A percentile compares a stretch with the other conserved stretches of the same genome.
These are phyloP conservation scores for Calidris pygmaea DNA, from an alignment of 2,113 vertebrate genomes.

Conservation along the genomic window DNA sequence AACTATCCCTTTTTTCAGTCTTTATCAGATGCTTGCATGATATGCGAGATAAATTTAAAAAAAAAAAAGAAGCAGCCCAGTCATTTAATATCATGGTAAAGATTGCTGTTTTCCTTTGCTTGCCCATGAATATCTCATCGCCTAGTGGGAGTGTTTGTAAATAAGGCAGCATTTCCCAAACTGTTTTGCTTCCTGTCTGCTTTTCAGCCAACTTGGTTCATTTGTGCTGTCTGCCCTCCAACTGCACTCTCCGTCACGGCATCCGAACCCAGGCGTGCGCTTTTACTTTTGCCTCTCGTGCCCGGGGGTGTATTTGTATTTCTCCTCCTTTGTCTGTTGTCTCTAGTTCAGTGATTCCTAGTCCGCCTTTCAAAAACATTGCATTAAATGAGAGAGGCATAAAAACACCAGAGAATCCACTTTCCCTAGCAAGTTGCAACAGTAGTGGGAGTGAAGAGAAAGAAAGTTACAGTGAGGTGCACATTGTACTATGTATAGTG, in stretches of 20 bases:
- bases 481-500: background rate
- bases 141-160: conserved; percentile 59
- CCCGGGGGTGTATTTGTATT: rapidly evolving
- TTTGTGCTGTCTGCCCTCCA: conserved; percentile 21
- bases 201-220: background rate
- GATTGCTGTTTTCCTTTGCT: conserved; percentile 14
- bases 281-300: background rate
- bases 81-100: background rate
- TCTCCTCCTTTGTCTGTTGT: background rate
- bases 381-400: background rate
- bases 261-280: background rate
- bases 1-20: background rate
- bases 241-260: background rate
- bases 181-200: conserved; percentile 47
- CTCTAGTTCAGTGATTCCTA: background rate
- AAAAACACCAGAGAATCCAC: background rate
- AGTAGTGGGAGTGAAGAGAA: background rate
- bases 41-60: background rate
- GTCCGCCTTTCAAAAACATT: background rate
- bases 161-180: conserved; percentile 43
- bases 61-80: background rate
- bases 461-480: background rate
- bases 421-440: background rate
- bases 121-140: background rate
- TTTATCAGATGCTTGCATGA: background rate